phyloP scores from a whole-genome alignment of 2,113 vertebrate genomes.

The Malurus elegans region DNA sequence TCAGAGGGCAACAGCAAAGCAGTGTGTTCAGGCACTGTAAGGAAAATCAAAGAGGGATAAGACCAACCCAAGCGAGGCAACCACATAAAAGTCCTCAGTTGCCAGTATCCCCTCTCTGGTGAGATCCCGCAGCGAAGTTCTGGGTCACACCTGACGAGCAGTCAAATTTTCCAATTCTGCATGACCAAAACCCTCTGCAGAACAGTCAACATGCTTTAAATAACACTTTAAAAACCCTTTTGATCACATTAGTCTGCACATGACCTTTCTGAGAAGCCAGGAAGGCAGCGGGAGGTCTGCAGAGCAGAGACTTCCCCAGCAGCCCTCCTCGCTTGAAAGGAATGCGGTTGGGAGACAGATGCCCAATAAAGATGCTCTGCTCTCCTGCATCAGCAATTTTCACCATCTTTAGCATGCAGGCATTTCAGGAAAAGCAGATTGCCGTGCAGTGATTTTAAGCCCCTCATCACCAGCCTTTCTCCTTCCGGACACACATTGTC shows the following conservation, averaged over 20 bases:
- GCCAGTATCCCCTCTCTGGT: background rate
- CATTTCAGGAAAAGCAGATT: background rate
- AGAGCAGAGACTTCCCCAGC: background rate
- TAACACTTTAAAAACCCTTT: constrained; percentile 1
- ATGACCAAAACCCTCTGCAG: background rate
- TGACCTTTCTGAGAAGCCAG: constrained; percentile 41
- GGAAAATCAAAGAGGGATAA: background rate
- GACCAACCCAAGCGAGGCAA: background rate
- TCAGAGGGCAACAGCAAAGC: background rate
- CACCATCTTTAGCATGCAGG: background rate
- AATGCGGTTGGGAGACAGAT: constrained; percentile 30
- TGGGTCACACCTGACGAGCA: background rate
- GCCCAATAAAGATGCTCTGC: background rate
- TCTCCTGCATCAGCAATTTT: constrained; percentile 41
- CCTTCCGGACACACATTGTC: fast-evolving
- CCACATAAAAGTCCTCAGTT: background rate
- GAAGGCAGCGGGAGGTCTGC: constrained; percentile 20
- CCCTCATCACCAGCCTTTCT: background rate
- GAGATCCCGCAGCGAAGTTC: background rate
- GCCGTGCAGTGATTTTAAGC: background rate
- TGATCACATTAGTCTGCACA: constrained; percentile 32
- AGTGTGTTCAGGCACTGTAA: background rate
- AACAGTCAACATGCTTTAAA: background rate
- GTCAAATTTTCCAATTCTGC: background rate
- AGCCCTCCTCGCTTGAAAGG: background rate